A percentile compares a stretch with the other conserved stretches of the same genome.
phyloP scores from a whole-genome alignment of 2,113 vertebrate species.

The Seriola quinqueradiata region DNA sequence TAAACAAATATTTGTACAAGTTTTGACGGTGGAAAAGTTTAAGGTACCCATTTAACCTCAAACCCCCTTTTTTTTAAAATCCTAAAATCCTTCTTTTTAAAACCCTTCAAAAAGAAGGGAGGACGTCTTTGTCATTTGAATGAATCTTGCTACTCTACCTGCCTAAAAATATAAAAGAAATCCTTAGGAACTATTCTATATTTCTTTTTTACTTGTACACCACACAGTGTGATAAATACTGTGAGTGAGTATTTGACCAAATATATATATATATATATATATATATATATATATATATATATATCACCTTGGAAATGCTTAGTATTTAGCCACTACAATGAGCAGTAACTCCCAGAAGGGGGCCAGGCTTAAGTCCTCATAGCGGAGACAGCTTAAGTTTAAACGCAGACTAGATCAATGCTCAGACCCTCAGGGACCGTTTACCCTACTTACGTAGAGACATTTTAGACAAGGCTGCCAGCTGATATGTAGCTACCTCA shows the following conservation, averaged over 20 bases:
- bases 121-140: neutral
- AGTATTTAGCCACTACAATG: no score
- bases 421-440: no score
- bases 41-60: neutral
- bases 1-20: neutral
- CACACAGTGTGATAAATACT: neutral
- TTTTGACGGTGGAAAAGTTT: neutral
- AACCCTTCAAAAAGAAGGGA: neutral
- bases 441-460: no score
- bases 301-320: no score
- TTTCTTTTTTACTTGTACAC: neutral
- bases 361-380: no score
- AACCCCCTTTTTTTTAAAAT: neutral
- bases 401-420: no score
- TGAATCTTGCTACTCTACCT: neutral
- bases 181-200: neutral
- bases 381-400: no score
- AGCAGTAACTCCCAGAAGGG: no score
- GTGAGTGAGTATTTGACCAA: neutral
- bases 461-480: no score
- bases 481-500: no score
- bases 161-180: neutral
- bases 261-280: neutral
- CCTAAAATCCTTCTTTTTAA: neutral
- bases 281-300: no score